Conservation (phyloP, 1,140 invertebrate genomes). For the Trichonephila inaurata region DNA sequence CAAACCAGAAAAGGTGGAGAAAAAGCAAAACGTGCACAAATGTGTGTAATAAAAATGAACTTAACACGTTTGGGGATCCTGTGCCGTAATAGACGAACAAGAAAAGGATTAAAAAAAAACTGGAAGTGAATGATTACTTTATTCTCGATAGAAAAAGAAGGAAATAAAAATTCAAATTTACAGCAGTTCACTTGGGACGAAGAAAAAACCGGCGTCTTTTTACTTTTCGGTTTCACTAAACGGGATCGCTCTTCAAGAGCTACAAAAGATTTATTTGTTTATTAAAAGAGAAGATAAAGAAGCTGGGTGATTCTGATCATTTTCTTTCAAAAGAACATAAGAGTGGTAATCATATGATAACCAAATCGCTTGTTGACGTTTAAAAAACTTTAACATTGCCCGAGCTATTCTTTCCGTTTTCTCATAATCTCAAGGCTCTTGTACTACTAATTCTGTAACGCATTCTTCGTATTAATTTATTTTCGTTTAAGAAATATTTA, state of each 20-base stretch:
- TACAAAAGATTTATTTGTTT: conserved; percentile 56
- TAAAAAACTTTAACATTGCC: background rate
- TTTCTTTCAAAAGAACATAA: conserved; percentile 3
- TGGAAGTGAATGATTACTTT: conserved; percentile 42
- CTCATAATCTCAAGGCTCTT: conserved; percentile 1
- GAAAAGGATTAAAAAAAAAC: conserved; percentile 25
- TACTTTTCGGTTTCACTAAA: conserved; percentile 53
- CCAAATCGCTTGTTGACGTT: conserved; percentile 26
- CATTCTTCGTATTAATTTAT: background rate
- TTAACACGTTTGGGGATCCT: conserved; percentile 23
- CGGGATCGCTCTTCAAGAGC: background rate
- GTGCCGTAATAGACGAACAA: conserved; percentile 28
- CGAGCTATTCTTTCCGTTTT: background rate
- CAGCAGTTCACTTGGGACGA: conserved; percentile 46
- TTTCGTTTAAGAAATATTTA: background rate
- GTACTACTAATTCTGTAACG: background rate
- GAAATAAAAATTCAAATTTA: conserved; percentile 54
- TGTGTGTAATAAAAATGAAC: conserved; percentile 50
- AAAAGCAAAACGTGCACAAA: background rate
- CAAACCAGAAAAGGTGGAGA: conserved; percentile 9
- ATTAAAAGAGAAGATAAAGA: conserved; percentile 51
- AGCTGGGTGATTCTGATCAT: conserved; percentile 2
- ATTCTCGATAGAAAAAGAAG: conserved; percentile 39
- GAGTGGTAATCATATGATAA: conserved; percentile 34
- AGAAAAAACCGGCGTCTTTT: conserved; percentile 51